phyloP scores from a whole-genome alignment of 2,888 invertebrate species.

The Pristionchus exspectatus region DNA sequence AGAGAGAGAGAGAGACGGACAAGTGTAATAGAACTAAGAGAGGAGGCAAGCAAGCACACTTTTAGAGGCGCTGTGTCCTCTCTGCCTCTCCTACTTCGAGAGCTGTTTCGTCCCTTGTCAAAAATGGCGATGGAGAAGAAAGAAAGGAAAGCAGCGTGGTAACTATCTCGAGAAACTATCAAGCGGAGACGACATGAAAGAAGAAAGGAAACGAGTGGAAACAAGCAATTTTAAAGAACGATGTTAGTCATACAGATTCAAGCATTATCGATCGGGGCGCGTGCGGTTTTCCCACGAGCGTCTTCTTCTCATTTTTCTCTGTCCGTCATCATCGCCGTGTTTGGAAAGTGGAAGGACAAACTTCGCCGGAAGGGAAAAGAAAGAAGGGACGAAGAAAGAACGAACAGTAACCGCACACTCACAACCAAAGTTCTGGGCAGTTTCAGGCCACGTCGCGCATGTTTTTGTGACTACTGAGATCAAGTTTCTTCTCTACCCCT shows the following conservation, averaged over 20 bases:
- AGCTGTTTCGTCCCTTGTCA: background rate
- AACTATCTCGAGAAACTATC: conserved; percentile 18
- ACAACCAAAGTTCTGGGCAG: background rate
- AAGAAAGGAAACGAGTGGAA: background rate
- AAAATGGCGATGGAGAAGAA: background rate
- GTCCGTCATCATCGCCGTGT: background rate
- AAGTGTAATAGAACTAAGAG: conserved; percentile 35
- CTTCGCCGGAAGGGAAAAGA: background rate
- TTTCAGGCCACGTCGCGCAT: background rate
- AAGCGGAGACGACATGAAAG: background rate
- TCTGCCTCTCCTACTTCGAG: background rate
- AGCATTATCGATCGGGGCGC: background rate
- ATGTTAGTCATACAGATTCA: conserved; percentile 14
- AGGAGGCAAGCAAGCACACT: conserved; percentile 18
- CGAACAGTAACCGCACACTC: background rate
- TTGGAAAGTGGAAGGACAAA: conserved; percentile 52
- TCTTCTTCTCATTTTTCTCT: background rate
- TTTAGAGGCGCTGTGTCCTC: conserved; percentile 37
- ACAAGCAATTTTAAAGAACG: background rate
- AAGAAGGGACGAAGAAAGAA: background rate
- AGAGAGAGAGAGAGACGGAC: background rate
- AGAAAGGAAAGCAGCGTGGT: background rate
- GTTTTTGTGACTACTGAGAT: conserved; percentile 12
- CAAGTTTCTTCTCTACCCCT: conserved; percentile 7
- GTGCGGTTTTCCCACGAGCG: background rate